Percentiles rank a stretch among this genome's conserved stretches.
Evolutionary conservation across 2,888 invertebrate genomes (phyloP).

Genomic region (Tipula helvola): DNA sequence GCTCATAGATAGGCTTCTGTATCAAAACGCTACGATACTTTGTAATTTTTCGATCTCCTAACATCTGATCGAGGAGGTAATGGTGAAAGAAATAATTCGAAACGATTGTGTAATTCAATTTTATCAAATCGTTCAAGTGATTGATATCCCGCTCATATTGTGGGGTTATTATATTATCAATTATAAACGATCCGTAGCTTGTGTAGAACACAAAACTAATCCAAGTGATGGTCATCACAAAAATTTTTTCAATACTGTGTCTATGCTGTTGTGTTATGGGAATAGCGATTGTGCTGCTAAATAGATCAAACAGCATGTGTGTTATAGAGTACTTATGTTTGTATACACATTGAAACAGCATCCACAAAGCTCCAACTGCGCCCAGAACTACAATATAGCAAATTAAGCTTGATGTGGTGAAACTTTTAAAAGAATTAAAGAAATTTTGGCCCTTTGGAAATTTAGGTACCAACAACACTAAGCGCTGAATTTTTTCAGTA

Average conservation of each 20-base stretch:
- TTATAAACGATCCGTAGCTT: neutral
- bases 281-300: neutral
- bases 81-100: too few species aligned
- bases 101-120: too few species aligned
- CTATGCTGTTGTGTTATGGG: neutral
- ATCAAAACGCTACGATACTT: too few species aligned
- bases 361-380: neutral
- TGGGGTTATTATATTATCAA: neutral
- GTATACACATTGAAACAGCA: neutral
- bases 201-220: neutral
- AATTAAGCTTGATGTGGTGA: neutral
- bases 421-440: neutral
- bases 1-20: too few species aligned
- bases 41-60: too few species aligned
- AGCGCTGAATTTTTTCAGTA: neutral
- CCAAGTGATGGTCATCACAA: neutral
- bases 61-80: too few species aligned
- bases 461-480: neutral
- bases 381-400: neutral
- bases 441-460: neutral
- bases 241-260: neutral
- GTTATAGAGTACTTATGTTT: neutral
- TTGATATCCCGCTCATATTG: too few species aligned
- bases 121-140: too few species aligned
- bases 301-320: neutral